These are phyloP conservation scores for Aptenodytes patagonicus DNA, from an alignment of 2,113 vertebrate species.

Conservation along the genomic window DNA sequence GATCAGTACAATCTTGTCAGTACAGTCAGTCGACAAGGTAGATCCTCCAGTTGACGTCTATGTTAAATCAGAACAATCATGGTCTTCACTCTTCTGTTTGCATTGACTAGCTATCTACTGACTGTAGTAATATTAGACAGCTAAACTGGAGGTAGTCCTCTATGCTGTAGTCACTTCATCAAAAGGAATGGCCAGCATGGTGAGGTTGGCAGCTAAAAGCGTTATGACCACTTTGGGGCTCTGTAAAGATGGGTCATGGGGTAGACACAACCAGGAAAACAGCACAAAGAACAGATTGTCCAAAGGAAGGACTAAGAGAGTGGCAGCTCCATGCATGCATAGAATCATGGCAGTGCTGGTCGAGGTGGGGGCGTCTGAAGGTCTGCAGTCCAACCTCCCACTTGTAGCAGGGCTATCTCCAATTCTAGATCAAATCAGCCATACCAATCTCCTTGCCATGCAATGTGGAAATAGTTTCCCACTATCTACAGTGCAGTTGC, in stretches of 20 bases:
- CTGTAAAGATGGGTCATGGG: neutral
- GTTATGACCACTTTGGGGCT: neutral
- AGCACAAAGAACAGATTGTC: neutral
- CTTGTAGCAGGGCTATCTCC: neutral
- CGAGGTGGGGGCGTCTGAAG: neutral
- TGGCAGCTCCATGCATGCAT: neutral
- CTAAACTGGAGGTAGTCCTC: neutral
- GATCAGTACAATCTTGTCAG: neutral
- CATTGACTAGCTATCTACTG: neutral
- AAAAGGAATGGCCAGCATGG: neutral
- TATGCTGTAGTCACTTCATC: neutral
- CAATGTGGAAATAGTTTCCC: neutral
- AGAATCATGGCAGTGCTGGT: neutral
- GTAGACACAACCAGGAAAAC: neutral
- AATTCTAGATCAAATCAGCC: neutral
- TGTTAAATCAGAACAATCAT: neutral
- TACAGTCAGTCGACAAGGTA: neutral
- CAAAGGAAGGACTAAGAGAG: neutral
- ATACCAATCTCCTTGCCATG: neutral
- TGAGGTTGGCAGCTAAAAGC: neutral
- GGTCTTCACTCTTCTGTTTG: neutral
- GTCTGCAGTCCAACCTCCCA: neutral
- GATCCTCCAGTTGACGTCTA: neutral
- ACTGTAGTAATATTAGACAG: neutral
- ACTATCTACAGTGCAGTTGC: neutral